Conservation (phyloP, 2,113 vertebrate genomes). For the Chitala chitala region DNA sequence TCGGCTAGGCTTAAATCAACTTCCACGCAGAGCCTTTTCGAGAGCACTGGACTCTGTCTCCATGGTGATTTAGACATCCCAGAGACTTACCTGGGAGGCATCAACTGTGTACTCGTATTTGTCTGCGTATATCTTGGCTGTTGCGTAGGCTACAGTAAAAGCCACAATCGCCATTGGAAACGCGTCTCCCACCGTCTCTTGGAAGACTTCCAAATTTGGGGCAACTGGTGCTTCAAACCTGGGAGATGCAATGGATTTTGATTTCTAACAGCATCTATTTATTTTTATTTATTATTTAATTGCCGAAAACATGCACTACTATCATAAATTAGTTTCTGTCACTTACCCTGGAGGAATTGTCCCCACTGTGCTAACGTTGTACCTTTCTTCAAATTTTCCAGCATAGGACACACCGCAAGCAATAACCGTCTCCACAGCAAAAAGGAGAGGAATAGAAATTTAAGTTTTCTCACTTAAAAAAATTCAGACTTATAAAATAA, state of each 20-base stretch:
- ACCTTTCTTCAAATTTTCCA: constrained; percentile 67
- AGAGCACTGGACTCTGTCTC: neutral
- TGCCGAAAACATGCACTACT: neutral
- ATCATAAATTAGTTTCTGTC: neutral
- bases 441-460: neutral
- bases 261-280: neutral
- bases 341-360: constrained; percentile 76
- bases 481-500: neutral
- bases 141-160: constrained; percentile 86
- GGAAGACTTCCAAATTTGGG: constrained; percentile 63
- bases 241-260: constrained; percentile 13
- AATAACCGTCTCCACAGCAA: constrained; percentile 77
- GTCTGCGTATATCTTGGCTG: constrained; percentile 86
- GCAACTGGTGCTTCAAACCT: constrained; percentile 74
- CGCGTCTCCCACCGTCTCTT: constrained; percentile 64
- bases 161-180: constrained; percentile 83
- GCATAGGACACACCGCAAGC: constrained; percentile 80
- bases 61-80: neutral
- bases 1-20: no score
- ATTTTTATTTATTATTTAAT: neutral
- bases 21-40: no score
- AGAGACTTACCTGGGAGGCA: constrained; percentile 76
- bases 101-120: constrained; percentile 88
- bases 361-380: constrained; percentile 70
- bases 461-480: neutral